Base-by-base conservation (phyloP, 2,888 invertebrate species). In the Sicus ferrugineus region DNA sequence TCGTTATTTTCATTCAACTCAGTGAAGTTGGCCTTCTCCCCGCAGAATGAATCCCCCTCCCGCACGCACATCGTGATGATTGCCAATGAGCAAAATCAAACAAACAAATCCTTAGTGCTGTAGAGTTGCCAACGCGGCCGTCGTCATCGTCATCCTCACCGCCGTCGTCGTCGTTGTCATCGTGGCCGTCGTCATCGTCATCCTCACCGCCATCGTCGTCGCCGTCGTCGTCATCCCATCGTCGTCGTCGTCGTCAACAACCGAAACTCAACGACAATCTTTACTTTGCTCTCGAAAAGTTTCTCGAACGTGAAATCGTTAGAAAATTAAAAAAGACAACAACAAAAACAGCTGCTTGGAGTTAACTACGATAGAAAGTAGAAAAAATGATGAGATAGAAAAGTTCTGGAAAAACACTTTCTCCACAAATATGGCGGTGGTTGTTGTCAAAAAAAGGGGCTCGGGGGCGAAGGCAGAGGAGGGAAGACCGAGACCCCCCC, bases 281-380 rank as follows among this genome's bases (percentile, higher is more conserved):
- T 84, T 84, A 77, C 83, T 79, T 78, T 81, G 81, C 84, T 79
- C 84, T 84, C 77, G 77, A 79, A 77, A 81, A 83, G 77, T 83
- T 81, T 79, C 80, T 84, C 80, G 78, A 81, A 82, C 83, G 83
- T 83, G 80, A 83, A 84, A 84, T 83, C 81, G 81, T 75, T 77
- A 75, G 79, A 78, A 83, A 82, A 81, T 83, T 81, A 80, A 78
- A 79, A 79, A 76, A 21, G 26, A 78, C 72, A 69, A 72, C 67
- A 67, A 56, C 67, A 67, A 28, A n/a, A 48, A 28, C 63, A 63
- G 16, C n/a, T n/a, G n/a, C n/a, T n/a, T n/a, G n/a, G n/a, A n/a
- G n/a, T n/a, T n/a, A 11, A 38, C 38, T 9, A 38, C 38, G 38
- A 38, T 38, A 2, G 11, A 52, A 50, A 54, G 23, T 38, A 52